Evolutionary conservation across 1,140 invertebrate genomes (phyloP), one percentile per base, ranked within the genome.

Genomic region (Trachelipus rathkii): DNA sequence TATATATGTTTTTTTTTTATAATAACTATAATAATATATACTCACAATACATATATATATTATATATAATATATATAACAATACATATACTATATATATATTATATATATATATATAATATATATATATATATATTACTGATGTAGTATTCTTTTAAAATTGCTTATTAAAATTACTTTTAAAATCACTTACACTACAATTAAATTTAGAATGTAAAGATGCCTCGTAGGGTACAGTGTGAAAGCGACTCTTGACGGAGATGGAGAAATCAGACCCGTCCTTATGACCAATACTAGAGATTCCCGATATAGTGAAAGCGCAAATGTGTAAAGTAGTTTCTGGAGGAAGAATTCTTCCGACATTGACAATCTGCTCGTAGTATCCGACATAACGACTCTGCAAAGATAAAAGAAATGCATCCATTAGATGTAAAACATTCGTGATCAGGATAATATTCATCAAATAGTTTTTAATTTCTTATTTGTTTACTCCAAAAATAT

Each of bases 381-480:
- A 89, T 4, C 85, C 85, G 23, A 89, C 87, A 83, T 87, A 89
- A 11, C 88, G 85, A 83, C 86, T 87, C 86, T 88, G 82, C 11
- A 33, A 33, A 33, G 6, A 33, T 33, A 33, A 33, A 33, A 33
- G 33, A 33, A 33, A 33, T 33, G n/a, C n/a, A n/a, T n/a, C n/a
- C n/a, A n/a, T 33, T 33, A 33, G 2, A 33, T 6, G 6, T 33
- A 33, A 1, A 33, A 3, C 6, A 33, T 33, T 33, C 1, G 33
- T 33, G 33, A 33, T 33, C 33, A 33, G 33, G 33, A 33, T 3
- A 3, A 33, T 33, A 3, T 33, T 33, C 6, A 33, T 33, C 6
- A 1, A 33, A 1, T 33, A 33, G 2, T 33, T 33, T 6, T 33
- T 33, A 33, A 33, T 33, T 33, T 6, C 1, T 33, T 33, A 33